Evolutionary conservation across 92 coral and sea anemone genomes (phyloP), one percentile per base, ranked within the genome.

Genomic region (Actinernus sp.): DNA sequence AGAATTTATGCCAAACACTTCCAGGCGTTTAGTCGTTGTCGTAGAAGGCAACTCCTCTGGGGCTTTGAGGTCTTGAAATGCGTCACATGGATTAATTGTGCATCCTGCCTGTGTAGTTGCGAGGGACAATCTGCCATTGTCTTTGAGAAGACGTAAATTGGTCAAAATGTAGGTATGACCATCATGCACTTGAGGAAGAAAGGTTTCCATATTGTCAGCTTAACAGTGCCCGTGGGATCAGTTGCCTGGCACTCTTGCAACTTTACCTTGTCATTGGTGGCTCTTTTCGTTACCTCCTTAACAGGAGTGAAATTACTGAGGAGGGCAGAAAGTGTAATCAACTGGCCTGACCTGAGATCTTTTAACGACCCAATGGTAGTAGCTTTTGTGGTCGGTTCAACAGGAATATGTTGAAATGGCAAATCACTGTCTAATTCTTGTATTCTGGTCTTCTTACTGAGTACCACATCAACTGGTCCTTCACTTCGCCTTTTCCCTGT

Each of bases 381-480:
- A n/a, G 43, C n/a, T n/a, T 37, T 37, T 37, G 43, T 37, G 43
- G 43, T 37, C n/a, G 43, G 43, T n/a, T 7, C n/a, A 8, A 37
- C n/a, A n/a, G 8, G 9, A 7, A 37, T 37, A 37, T n/a, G 43
- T n/a, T 37, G 43, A 37, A 37, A n/a, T 37, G 43, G 43, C 9
- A 37, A 37, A n/a, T 8, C n/a, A 7, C n/a, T n/a, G 8, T 37
- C 43, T 37, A n/a, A 7, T 37, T 37, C 43, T 37, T 37, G 8
- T 37, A 37, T n/a, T 37, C 9, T 8, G 9, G 43, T 37, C 43
- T n/a, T n/a, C n/a, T n/a, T n/a, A n/a, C n/a, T n/a, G n/a, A n/a
- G n/a, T n/a, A n/a, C n/a, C n/a, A n/a, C 56, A 61, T 76, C 84
- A 29, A 75, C 79, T 47, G 26, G 70, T 31, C 44, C 60, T 72